phyloP scores from a whole-genome alignment of 2,797 vertebrate species.

The Notoglanidium macrostoma region DNA sequence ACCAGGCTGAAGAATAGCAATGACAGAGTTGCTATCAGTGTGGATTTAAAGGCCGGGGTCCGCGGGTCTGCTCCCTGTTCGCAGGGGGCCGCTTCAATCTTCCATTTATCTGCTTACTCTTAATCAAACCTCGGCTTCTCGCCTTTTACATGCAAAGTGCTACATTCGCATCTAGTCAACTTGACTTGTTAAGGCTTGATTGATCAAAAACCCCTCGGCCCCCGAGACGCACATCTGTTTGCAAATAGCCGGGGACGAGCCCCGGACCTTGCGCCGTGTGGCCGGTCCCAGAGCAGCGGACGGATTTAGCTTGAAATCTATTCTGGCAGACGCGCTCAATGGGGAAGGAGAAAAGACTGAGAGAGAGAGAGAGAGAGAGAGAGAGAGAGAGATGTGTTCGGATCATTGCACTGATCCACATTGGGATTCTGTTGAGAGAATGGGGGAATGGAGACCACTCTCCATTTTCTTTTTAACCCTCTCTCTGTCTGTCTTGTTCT shows the following conservation, averaged over 20 bases:
- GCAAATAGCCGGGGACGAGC: conserved; percentile 72
- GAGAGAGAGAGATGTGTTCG: conserved; percentile 45
- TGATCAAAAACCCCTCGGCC: conserved; percentile 73
- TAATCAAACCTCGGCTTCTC: conserved; percentile 73
- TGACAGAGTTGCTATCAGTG: conserved; percentile 76
- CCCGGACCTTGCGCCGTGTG: conserved; percentile 47
- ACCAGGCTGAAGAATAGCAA: conserved; percentile 69
- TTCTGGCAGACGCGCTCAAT: conserved; percentile 32
- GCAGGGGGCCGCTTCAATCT: conserved; percentile 75
- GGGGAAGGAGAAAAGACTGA: not conserved
- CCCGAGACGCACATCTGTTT: conserved; percentile 77
- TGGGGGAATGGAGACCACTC: conserved; percentile 18
- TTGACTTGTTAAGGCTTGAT: conserved; percentile 84
- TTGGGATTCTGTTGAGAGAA: conserved; percentile 31
- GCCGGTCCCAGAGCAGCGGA: conserved; percentile 46
- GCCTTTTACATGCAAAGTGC: conserved; percentile 78
- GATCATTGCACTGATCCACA: conserved; percentile 64
- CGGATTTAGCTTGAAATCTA: conserved; percentile 63
- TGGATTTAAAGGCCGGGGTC: conserved; percentile 77
- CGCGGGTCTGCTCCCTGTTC: conserved; percentile 62
- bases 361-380: conserved; percentile 39
- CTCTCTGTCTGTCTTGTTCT: conserved; percentile 18
- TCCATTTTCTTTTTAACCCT: conserved; percentile 16
- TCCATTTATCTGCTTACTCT: conserved; percentile 81
- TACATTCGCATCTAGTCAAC: conserved; percentile 80